Conservation (phyloP, 2,797 vertebrate genomes). For the Silurus lanzhouensis region DNA sequence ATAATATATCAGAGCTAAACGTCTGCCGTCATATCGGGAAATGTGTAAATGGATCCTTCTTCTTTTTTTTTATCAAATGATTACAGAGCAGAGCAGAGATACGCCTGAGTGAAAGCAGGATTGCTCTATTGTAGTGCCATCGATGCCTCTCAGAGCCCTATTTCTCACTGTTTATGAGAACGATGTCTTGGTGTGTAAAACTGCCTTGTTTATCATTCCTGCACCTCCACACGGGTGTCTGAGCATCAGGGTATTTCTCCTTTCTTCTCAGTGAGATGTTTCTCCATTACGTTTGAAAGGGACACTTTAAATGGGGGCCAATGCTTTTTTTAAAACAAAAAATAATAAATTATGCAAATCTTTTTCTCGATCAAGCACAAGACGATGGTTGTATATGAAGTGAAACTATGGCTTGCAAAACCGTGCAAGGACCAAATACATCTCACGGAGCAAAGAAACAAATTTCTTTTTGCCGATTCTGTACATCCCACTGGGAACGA, state of each 20-base stretch:
- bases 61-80: background rate
- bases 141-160: slow-evolving; percentile 18
- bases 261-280: slow-evolving; percentile 33
- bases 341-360: slow-evolving; percentile 44
- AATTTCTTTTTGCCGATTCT: background rate
- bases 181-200: slow-evolving; percentile 43
- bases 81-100: slow-evolving; percentile 32
- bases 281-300: slow-evolving; percentile 30
- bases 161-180: slow-evolving; percentile 16
- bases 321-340: slow-evolving; percentile 18
- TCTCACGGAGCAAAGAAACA: slow-evolving; percentile 25
- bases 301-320: slow-evolving; percentile 44
- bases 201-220: slow-evolving; percentile 48
- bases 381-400: slow-evolving; percentile 12
- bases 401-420: slow-evolving; percentile 24
- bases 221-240: slow-evolving; percentile 38
- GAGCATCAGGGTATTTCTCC: slow-evolving; percentile 47
- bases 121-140: slow-evolving; percentile 33
- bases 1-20: slow-evolving; percentile 29
- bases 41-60: slow-evolving; percentile 11
- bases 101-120: slow-evolving; percentile 39
- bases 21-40: slow-evolving; percentile 14
- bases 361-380: slow-evolving; percentile 56
- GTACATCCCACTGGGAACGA: slow-evolving; percentile 13
- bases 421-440: slow-evolving; percentile 47